phyloP scores from a whole-genome alignment of 2,888 invertebrate genomes.

The Polydrusus pterygomalis region DNA sequence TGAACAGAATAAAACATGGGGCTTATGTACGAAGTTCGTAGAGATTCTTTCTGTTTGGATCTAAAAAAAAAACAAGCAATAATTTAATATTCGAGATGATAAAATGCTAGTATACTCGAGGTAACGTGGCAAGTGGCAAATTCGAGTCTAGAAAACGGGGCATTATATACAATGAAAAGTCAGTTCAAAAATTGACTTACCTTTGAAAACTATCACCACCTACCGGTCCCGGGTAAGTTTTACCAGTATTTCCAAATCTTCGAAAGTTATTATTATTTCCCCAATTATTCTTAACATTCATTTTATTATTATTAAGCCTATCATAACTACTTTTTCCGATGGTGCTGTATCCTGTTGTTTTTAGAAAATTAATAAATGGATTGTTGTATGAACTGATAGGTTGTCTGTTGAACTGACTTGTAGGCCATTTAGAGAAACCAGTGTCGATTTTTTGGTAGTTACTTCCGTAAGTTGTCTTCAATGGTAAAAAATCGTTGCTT shows the following conservation, averaged over 20 bases:
- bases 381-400: slow-evolving; percentile 29
- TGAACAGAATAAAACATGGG: slow-evolving; percentile 71
- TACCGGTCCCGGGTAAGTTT: neutral
- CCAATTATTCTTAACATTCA: neutral
- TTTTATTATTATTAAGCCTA: neutral
- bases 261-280: neutral
- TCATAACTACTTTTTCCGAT: neutral
- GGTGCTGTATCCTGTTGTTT: neutral
- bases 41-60: slow-evolving; percentile 48
- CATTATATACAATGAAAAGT: no score
- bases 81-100: no score
- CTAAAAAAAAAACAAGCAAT: neutral
- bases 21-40: slow-evolving; percentile 37
- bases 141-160: no score
- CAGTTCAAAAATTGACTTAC: neutral
- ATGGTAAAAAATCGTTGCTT: neutral
- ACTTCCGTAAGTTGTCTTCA: slow-evolving; percentile 5
- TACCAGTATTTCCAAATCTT: neutral
- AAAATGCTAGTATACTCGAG: no score
- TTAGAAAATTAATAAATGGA: slow-evolving; percentile 23
- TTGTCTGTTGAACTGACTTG: neutral
- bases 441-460: neutral
- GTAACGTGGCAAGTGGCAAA: no score
- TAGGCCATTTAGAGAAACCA: slow-evolving; percentile 1
- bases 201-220: slow-evolving; percentile 4